phyloP scores from a whole-genome alignment of 2,888 invertebrate genomes.

The Dendrolimus houi region DNA sequence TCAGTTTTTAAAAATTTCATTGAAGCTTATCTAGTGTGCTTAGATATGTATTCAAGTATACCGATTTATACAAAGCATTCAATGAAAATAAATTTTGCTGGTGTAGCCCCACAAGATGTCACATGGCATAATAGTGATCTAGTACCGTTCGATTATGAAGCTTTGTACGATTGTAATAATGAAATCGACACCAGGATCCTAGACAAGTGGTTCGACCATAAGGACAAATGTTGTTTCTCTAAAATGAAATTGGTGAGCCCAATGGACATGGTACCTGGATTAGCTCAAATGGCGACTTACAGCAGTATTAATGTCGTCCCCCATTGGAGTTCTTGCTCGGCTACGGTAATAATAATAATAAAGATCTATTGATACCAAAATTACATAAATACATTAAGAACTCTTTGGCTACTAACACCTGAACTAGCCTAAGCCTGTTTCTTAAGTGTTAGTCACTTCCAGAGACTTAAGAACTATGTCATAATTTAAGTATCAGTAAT shows the following conservation, averaged over 20 bases:
- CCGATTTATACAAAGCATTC: constrained; percentile 28
- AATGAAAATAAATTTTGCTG: constrained; percentile 17
- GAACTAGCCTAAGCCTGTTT: no score
- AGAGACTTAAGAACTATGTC: no score
- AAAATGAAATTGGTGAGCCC: constrained; percentile 38
- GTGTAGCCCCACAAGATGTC: constrained; percentile 6
- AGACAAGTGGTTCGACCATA: constrained; percentile 14
- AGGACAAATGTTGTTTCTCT: constrained; percentile 33
- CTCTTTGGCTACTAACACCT: no score
- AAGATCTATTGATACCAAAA: no score
- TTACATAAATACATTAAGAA: no score
- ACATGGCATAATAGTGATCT: constrained; percentile 22
- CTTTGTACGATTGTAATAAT: constrained; percentile 26
- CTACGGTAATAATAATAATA: constrained; percentile 19
- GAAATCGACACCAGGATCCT: constrained; percentile 17
- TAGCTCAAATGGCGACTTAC: constrained; percentile 30
- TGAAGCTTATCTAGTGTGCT: constrained; percentile 34
- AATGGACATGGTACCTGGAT: constrained; percentile 34
- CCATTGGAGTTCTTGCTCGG: constrained; percentile 43
- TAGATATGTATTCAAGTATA: constrained; percentile 21
- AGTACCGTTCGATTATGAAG: constrained; percentile 20
- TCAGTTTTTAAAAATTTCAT: constrained; percentile 11
- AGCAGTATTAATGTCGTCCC: constrained; percentile 40
- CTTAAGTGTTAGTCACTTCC: no score
- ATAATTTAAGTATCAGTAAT: no score